Evolutionary conservation across 2,113 vertebrate genomes (phyloP), one percentile per base, ranked within the genome.

Genomic region (Gracilinanus agilis): DNA sequence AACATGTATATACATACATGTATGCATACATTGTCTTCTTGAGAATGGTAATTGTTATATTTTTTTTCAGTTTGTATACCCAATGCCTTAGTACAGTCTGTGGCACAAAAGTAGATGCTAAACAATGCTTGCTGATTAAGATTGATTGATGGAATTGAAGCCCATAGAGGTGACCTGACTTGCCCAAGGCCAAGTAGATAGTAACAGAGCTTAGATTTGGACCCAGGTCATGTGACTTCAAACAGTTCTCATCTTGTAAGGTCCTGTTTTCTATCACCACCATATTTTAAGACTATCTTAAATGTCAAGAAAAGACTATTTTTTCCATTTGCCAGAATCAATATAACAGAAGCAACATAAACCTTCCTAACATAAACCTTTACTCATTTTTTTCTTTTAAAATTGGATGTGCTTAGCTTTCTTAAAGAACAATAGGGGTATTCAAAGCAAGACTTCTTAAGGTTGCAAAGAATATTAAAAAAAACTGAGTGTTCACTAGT

Each of bases 221-320:
- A 25, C 1, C 67, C n/a, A 83, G 7, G 19, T n/a, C 34, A n/a
- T n/a, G 29, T 34, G 25, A 19, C 7, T 2, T 29, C 29, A 54
- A 13, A 16, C 56, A 83, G n/a, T 40, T 19, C n/a, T 40, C n/a
- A 10, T 83, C n/a, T 83, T 83, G 19, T 21, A n/a, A 21, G 21
- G 40, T 2, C 8, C 7, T 83, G n/a, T 40, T 23, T 83, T 23
- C 67, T 83, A 83, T 83, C 67, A 83, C 67, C 19, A 83, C 8
- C n/a, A 40, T 83, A 75, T n/a, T 75, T 75, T 75, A 21, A 75
- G 13, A 75, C 29, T n/a, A 19, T 75, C 61, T n/a, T n/a, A 67
- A n/a, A 16, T 40, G 19, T 83, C 34, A n/a, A 24, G 0, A 0
- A 7, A 0, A 2, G 53, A 44, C 6, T 49, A 3, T 54, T 19